Conservation (phyloP, 2,113 vertebrate genomes). For the Rhynchopsitta pachyrhyncha region DNA sequence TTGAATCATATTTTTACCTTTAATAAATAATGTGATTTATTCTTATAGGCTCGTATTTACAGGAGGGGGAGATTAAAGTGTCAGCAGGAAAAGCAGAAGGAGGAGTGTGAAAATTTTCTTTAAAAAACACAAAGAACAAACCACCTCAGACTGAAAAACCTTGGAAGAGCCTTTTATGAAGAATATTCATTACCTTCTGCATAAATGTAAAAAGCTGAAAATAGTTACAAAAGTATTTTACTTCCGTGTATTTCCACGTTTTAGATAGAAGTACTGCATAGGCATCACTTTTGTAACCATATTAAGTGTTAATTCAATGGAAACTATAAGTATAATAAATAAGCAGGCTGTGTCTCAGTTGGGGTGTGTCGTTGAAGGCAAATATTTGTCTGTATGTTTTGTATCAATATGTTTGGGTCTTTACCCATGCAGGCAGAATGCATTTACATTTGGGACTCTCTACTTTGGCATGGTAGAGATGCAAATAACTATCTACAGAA, state of each 20-base stretch:
- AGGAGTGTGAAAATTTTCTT: not conserved
- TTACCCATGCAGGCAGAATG: not conserved
- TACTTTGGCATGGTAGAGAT: not conserved
- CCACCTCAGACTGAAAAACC: not conserved
- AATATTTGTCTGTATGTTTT: not conserved
- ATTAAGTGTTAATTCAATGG: not conserved
- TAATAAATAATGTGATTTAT: constrained; percentile 31
- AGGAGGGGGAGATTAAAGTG: constrained; percentile 3
- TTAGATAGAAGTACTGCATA: not conserved
- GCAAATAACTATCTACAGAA: not conserved
- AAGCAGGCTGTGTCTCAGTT: not conserved
- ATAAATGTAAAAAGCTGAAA: not conserved
- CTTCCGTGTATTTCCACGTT: not conserved
- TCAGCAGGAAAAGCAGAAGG: not conserved
- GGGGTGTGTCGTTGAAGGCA: not conserved
- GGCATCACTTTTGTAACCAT: not conserved
- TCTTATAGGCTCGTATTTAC: not conserved
- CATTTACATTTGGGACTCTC: not conserved
- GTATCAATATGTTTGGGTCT: not conserved
- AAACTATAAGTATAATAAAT: not conserved
- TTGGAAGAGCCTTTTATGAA: not conserved
- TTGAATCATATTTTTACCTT: constrained; percentile 26
- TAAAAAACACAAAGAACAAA: not conserved
- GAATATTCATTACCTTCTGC: not conserved
- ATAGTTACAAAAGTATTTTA: not conserved